A percentile compares a stretch with the other conserved stretches of the same genome.
phyloP scores from a whole-genome alignment of 1,140 invertebrate species.

The Drosophila auraria region DNA sequence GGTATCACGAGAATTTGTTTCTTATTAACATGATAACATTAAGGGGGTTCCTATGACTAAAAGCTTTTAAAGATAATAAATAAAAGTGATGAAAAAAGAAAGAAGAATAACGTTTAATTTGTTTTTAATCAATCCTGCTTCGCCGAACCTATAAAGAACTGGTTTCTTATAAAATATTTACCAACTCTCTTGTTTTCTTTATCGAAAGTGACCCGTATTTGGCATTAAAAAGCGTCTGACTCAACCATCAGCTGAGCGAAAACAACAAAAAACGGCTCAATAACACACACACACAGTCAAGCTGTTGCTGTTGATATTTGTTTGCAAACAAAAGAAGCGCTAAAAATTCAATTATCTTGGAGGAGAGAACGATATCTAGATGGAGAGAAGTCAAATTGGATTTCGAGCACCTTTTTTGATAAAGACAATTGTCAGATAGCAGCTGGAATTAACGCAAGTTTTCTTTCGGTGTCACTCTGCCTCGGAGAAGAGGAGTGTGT shows the following conservation, averaged over 20 bases:
- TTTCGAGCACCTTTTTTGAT: constrained; percentile 33
- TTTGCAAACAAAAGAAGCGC: constrained; percentile 63
- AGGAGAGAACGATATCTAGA: constrained; percentile 1
- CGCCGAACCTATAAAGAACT: background rate
- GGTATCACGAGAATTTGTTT: background rate
- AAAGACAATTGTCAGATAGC: constrained; percentile 23
- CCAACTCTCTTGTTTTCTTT: background rate
- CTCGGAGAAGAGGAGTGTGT: background rate
- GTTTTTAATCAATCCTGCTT: too few relatives aligned
- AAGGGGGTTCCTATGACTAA: background rate
- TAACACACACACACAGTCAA: background rate
- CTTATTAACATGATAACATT: background rate
- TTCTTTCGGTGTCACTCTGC: constrained; percentile 11
- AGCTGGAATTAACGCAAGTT: constrained; percentile 9
- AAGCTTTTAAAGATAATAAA: background rate
- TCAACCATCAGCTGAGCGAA: constrained; percentile 43
- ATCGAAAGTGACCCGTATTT: constrained; percentile 5
- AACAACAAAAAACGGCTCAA: constrained; percentile 28
- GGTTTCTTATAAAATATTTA: background rate
- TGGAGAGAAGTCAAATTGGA: constrained; percentile 41
- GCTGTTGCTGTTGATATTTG: constrained; percentile 48
- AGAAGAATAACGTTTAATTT: background rate
- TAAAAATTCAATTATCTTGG: constrained; percentile 50
- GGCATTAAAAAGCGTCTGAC: constrained; percentile 8
- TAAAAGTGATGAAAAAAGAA: background rate